These are phyloP conservation scores for Hymenopus coronatus DNA, from an alignment of 2,888 invertebrate species.

Conservation along the genomic window DNA sequence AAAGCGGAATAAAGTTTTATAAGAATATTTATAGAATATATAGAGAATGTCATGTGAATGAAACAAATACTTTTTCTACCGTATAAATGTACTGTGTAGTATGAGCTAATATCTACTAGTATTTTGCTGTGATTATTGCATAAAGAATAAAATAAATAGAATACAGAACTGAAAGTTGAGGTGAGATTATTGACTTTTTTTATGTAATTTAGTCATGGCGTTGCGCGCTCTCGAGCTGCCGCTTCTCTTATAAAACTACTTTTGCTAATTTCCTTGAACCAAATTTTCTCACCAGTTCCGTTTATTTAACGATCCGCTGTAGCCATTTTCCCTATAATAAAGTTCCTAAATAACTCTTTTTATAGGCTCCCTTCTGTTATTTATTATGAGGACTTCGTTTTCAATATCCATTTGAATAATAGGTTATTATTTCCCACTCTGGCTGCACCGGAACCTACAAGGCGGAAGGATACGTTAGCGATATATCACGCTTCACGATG, in stretches of 20 bases:
- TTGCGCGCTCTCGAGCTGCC: too few relatives aligned
- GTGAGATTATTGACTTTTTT: too few relatives aligned
- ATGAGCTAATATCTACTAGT: too few relatives aligned
- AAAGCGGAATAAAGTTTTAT: too few relatives aligned
- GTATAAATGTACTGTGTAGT: too few relatives aligned
- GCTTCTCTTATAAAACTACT: neutral
- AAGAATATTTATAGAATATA: too few relatives aligned
- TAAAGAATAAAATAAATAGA: too few relatives aligned
- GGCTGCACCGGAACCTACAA: neutral
- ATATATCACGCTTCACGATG: neutral
- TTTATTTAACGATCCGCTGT: neutral
- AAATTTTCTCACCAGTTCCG: neutral
- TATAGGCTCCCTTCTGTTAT: neutral
- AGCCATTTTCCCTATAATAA: neutral
- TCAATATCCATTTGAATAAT: neutral
- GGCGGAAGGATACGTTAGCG: neutral
- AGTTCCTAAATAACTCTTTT: neutral
- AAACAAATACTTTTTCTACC: too few relatives aligned
- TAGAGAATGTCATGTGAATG: too few relatives aligned
- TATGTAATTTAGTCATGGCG: too few relatives aligned
- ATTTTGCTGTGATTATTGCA: too few relatives aligned
- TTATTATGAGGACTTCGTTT: neutral
- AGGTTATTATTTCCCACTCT: neutral
- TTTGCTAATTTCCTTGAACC: neutral
- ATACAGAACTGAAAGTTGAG: too few relatives aligned